Base-by-base conservation (phyloP, 2,888 invertebrate species). In the Zaprionus bogoriensis region DNA sequence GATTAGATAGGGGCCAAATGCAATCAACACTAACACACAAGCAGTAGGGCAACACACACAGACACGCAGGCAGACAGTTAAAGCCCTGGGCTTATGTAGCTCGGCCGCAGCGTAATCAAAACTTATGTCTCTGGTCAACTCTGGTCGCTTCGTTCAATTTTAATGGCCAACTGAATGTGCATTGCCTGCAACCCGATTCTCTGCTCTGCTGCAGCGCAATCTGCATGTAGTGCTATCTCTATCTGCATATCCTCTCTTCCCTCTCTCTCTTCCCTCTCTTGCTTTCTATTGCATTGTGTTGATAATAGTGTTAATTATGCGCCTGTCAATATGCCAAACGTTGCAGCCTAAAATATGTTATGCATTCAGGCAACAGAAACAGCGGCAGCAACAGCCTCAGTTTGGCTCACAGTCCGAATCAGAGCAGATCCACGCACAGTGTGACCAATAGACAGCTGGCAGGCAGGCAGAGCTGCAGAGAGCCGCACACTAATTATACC, bases 251-350 rank as follows among this genome's bases (percentile, higher is more conserved):
- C 22, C 9, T 19, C 14, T 28, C 4, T n/a, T n/a, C 45, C n/a
- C n/a, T n/a, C n/a, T n/a, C n/a, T n/a, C n/a, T n/a, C n/a, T n/a
- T n/a, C n/a, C n/a, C n/a, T n/a, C n/a, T n/a, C n/a, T n/a, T n/a
- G n/a, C n/a, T n/a, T n/a, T n/a, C n/a, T n/a, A n/a, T n/a, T n/a
- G n/a, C 51, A 54, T 55, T 80, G 53, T 83, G 64, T 70, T 70
- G 87, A 87, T 80, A 80, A 87, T 80, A 80, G 87, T 80, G 80
- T 80, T 80, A 80, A 80, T 80, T 80, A 80, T 80, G 80, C 80
- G 87, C 80, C 85, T 80, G 80, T 80, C 80, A 80, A 80, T 80
- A 86, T 80, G 84, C 81, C 80, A 83, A 73, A 80, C 66, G 61
- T 61, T 66, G 70, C 77, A 67, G 66, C 59, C 87, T 70, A 65